Evolutionary conservation across 2,797 vertebrate genomes (phyloP), one percentile per base, ranked within the genome.

Genomic region (Austrolebias charrua): DNA sequence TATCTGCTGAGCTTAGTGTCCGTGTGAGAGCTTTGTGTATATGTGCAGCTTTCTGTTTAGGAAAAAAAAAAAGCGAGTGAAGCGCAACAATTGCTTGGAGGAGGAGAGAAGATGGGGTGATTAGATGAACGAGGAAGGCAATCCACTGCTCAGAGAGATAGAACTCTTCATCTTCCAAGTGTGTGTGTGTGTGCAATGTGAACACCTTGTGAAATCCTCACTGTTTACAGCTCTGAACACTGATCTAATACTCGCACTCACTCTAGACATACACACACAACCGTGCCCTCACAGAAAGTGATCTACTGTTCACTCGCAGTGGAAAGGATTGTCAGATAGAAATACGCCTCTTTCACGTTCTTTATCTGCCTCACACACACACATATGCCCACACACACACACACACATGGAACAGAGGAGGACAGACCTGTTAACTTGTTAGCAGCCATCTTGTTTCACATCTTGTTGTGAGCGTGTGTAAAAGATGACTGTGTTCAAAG

Each of bases 71-170:
- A 45, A 73, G 61, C 53, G 76, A 81, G 75, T 35, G 42, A 76
- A 80, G 81, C 48, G 52, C 87, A 86, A 83, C 77, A 78, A 92
- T 90, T 91, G 89, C 82, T 83, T 79, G 87, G 88, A 66, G 67
- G 85, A 87, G 88, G 86, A 88, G 86, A 89, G 91, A 91, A 90
- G 89, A 91, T 90, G 84, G 80, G 61, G 83, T 92, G 90, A 93
- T 92, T 90, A 89, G 88, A 91, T 83, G 86, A 82, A 86, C 65
- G 84, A 88, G 75, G 67, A 82, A 89, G 89, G 89, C 89, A 90
- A 89, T 92, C 83, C 87, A 77, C 79, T 82, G 80, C 83, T 84
- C 84, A 85, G 79, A 76, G 79, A 84, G 89, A 89, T 86, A 83
- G 83, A 88, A 87, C 84, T 91, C 84, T 86, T 89, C 84, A 82